Evolutionary conservation across 2,113 vertebrate genomes (phyloP).

Genomic region (Psilopogon haemacephalus): DNA sequence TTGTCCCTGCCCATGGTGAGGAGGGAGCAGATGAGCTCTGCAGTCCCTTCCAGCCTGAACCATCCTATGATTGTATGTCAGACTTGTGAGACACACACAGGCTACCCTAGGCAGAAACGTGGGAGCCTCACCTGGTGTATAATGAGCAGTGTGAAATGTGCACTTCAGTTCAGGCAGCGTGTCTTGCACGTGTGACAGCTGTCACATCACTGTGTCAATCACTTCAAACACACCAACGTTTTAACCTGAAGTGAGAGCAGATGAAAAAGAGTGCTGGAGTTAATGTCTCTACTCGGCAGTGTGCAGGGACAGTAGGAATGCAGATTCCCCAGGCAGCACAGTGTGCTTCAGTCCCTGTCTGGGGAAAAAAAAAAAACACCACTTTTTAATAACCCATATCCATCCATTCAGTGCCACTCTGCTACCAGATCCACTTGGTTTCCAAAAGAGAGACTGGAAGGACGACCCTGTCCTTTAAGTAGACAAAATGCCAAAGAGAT

Average conservation of each 20-base stretch:
- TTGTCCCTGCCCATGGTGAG: no score
- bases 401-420: not conserved
- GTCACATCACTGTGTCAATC: not conserved
- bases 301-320: not conserved
- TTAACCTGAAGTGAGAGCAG: not conserved
- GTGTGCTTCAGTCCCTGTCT: not conserved
- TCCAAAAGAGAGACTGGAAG: not conserved
- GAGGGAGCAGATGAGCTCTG: no score
- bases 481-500: not conserved
- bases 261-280: not conserved
- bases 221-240: not conserved
- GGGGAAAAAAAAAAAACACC: not conserved
- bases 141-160: not conserved
- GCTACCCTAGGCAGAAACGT: not conserved
- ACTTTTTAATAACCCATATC: not conserved
- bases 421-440: not conserved
- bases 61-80: not conserved
- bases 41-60: no score
- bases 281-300: not conserved
- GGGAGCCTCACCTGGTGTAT: not conserved
- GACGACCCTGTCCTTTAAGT: not conserved
- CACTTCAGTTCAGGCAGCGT: not conserved
- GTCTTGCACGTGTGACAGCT: not conserved
- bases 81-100: not conserved
- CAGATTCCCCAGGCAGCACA: not conserved